Evolutionary conservation across 2,888 invertebrate genomes (phyloP), one percentile per base, ranked within the genome.

Genomic region (Strigamia transsilvanica): DNA sequence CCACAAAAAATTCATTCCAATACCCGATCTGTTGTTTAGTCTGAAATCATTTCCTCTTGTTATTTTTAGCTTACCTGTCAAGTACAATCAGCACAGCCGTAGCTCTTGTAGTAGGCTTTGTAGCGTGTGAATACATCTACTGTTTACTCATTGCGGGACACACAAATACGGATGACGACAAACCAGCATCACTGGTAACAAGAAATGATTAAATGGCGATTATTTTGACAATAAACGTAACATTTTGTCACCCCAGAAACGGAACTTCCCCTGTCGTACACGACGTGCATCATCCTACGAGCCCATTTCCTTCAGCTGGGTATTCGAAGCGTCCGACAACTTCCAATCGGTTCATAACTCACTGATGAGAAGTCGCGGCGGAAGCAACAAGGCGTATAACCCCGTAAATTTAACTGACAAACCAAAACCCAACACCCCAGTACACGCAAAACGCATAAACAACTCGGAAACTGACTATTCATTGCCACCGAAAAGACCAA

Each of bases 61-160:
- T 84, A 83, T 81, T 87, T 88, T 83, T 87, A 90, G 90, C 89
- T 84, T 89, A 89, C 86, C 87, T 89, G 83, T 89, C 88, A 83
- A 89, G 89, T 46, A 88, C 90, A 82, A 86, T 89, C 81, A 88
- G 89, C 82, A 88, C 89, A 27, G 88, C 88, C 23, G 86, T 88
- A 79, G 88, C 89, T 79, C 82, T 84, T 27, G 85, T 89, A 79
- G 87, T 88, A 42, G 87, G 90, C 46, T 90, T 90, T 86, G 84
- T 90, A 82, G 90, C 90, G 85, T 88, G 88, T 84, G 90, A 90
- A 86, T 87, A 90, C 79, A 87, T 89, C 61, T 90, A 89, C 86
- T 90, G 90, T 86, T 89, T 85, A 85, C 80, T 85, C 84, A 61
- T 81, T 61, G 81, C 81, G 21, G 21, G 61, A 32, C 18, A 21